These are phyloP conservation scores for Peromyscus leucopus DNA, from an alignment of 2,113 vertebrate genomes.

Conservation along the genomic window DNA sequence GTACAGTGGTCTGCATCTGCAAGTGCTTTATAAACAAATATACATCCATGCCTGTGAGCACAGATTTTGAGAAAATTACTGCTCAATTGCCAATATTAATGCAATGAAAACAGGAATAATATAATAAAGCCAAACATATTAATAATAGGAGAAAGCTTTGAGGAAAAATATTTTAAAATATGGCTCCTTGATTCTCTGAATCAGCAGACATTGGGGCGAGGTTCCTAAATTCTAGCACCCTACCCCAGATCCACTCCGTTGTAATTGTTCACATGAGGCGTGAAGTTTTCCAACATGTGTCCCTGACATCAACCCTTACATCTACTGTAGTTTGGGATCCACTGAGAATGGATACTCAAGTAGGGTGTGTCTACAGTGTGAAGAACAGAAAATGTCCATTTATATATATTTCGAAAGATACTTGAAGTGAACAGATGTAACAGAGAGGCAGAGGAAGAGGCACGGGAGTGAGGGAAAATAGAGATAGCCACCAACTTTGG, in stretches of 20 bases:
- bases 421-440: not conserved
- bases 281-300: not conserved
- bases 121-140: not conserved
- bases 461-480: not conserved
- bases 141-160: not conserved
- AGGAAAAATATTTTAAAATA: not conserved
- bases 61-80: not conserved
- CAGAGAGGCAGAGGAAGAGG: not conserved
- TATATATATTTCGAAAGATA: not conserved
- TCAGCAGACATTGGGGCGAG: not conserved
- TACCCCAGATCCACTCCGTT: not conserved
- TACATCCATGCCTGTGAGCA: not conserved
- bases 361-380: not conserved
- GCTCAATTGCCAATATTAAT: not conserved
- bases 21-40: not conserved
- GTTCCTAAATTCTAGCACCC: not conserved
- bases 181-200: not conserved
- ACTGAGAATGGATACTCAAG: not conserved
- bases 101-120: not conserved
- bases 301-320: not conserved
- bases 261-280: not conserved
- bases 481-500: not conserved
- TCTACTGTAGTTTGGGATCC: not conserved
- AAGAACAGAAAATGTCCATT: not conserved
- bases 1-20: not conserved